Evolutionary conservation across 1,140 invertebrate species (phyloP).

Genomic region (Dryas iulia): DNA sequence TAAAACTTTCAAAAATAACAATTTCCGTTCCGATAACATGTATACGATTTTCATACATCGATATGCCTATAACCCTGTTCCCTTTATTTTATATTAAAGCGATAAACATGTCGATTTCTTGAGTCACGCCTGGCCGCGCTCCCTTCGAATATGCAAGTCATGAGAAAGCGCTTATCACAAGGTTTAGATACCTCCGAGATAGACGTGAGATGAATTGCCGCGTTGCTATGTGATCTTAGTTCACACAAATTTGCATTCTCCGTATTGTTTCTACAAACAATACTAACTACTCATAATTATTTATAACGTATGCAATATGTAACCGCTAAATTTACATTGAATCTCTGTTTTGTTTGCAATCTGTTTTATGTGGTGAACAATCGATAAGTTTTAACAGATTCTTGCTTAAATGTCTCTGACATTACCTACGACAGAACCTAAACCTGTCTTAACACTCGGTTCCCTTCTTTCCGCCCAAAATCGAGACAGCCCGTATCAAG

Average conservation of each 20-base stretch:
- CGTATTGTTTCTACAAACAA: constrained; percentile 23
- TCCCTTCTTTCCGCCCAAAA: no score
- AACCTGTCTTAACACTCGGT: no score
- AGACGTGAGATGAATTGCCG: constrained; percentile 72
- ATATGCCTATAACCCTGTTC: constrained; percentile 59
- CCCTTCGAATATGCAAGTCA: constrained; percentile 77
- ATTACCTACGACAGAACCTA: no score
- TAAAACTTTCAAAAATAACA: constrained; percentile 48
- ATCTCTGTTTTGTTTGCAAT: background rate
- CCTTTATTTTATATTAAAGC: constrained; percentile 79
- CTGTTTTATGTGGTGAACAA: no score
- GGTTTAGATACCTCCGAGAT: constrained; percentile 60
- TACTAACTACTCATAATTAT: constrained; percentile 5
- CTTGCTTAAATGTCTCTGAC: no score
- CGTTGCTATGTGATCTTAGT: constrained; percentile 40
- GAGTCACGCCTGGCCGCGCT: constrained; percentile 66
- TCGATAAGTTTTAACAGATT: no score
- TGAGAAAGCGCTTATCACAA: constrained; percentile 76
- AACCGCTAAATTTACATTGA: background rate
- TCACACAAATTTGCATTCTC: constrained; percentile 23
- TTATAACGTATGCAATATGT: background rate
- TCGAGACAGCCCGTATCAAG: no score
- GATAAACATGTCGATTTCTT: constrained; percentile 77
- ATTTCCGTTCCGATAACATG: constrained; percentile 62
- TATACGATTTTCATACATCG: constrained; percentile 69